Conservation (phyloP, 2,113 vertebrate genomes). For the Phasianus colchicus region DNA sequence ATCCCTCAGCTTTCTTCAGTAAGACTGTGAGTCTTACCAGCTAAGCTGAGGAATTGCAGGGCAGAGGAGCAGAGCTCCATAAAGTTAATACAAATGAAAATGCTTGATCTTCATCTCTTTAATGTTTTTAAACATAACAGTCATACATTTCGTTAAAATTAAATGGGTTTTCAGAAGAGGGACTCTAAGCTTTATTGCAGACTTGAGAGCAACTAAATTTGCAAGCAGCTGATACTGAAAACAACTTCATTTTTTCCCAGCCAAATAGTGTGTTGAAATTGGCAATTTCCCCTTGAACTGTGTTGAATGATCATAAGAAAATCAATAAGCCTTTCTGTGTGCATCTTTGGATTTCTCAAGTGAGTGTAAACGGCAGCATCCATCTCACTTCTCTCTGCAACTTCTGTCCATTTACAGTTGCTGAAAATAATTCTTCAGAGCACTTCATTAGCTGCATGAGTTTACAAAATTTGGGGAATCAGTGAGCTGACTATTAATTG, state of each 20-base stretch:
- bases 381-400: conserved; percentile 25
- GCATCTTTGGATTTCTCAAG: conserved; percentile 4
- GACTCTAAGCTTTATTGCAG: conserved; percentile 50
- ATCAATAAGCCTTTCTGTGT: conserved; percentile 53
- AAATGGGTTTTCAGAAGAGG: conserved; percentile 47
- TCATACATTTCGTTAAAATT: conserved; percentile 13
- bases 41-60: not conserved
- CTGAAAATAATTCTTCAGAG: conserved; percentile 21
- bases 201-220: conserved; percentile 54
- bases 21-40: not conserved
- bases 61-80: not conserved
- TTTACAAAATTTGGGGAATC: not conserved
- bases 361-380: conserved; percentile 2
- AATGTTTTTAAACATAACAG: conserved; percentile 25
- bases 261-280: conserved; percentile 53
- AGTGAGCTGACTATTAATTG: not conserved
- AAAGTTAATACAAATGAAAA: conserved; percentile 33
- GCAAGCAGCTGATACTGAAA: conserved; percentile 44
- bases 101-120: conserved; percentile 31
- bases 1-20: not conserved
- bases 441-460: not conserved
- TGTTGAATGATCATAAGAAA: conserved; percentile 57
- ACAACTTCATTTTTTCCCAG: conserved; percentile 57
- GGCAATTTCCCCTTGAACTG: conserved; percentile 47
- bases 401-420: conserved; percentile 15